These are phyloP conservation scores for Brachionus plicatilis DNA, from an alignment of 1,140 invertebrate genomes.

Conservation along the genomic window DNA sequence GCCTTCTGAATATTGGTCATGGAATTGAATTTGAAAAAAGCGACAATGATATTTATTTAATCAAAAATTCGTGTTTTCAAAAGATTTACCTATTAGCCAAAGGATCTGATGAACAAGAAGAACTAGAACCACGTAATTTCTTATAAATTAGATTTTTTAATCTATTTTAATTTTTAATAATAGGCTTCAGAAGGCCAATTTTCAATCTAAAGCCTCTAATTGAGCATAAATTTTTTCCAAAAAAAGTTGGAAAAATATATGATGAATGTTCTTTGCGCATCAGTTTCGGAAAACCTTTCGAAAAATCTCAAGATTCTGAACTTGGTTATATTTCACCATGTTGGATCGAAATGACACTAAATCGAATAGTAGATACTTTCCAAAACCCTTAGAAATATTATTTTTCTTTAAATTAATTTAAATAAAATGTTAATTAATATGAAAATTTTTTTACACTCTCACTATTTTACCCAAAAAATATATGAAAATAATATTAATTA, in stretches of 20 bases:
- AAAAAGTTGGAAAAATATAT: constrained; percentile 5
- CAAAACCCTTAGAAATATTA: too few relatives aligned
- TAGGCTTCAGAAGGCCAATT: not conserved
- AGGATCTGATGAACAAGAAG: not conserved
- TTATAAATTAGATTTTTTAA: not conserved
- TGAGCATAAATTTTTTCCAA: constrained; percentile 18
- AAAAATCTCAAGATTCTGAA: not conserved
- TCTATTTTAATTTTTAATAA: not conserved
- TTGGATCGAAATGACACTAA: constrained; percentile 1
- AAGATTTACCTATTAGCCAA: not conserved
- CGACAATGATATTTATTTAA: not conserved
- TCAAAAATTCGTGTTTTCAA: not conserved
- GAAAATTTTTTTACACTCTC: too few relatives aligned
- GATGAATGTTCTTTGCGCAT: not conserved
- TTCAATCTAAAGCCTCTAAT: not conserved
- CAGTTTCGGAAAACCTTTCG: not conserved
- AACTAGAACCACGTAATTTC: not conserved
- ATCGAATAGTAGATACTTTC: not conserved
- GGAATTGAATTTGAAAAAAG: not conserved
- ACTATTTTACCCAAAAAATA: too few relatives aligned
- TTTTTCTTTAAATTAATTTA: too few relatives aligned
- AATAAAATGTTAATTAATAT: too few relatives aligned
- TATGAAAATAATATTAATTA: too few relatives aligned
- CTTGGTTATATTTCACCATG: not conserved
- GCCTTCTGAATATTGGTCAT: not conserved